Evolutionary conservation across 30 jellyfish, hydroid and myxozoan species (phyloP), one percentile per base, ranked within the genome.

Genomic region (Cassiopea xamachana): DNA sequence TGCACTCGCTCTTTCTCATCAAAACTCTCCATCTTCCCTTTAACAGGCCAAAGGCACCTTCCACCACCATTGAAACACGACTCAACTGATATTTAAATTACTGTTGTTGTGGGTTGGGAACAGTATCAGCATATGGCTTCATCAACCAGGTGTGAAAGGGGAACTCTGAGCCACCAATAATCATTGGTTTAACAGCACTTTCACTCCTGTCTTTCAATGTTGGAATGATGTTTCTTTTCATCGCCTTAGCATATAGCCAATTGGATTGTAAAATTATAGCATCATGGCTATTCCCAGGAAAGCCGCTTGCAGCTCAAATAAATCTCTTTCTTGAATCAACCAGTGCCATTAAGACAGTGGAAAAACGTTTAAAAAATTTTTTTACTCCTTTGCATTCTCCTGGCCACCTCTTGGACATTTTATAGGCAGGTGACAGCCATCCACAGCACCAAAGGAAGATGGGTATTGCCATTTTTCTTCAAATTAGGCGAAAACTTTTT

Each of bases 31-130:
- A 64, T 51, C 97, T 55, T 0, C 94, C 85, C 47, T 71, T 80
- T 46, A 89, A 49, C 19, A 50, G 88, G n/a, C 85, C 19, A 47
- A 45, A 76, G 5, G 73, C 85, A 39, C 93, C 92, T 55, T 89
- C 89, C 7, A 59, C 75, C 43, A 89, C 96, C 93, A 89, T 89
- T 47, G 88, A 14, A 1, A 79, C 87, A 46, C 96, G 43, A 48
- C 92, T 64, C 44, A 80, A 60, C 1, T 87, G 59, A 14, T 85
- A 85, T 64, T 71, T 85, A 59, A 70, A 85, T 46, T 85, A 73
- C 46, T 62, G 0, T 49, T 85, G 89, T 19, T 44, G 27, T 19
- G 78, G 62, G 27, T 79, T 73, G 8, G 58, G 87, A 48, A 70
- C 68, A 7, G 93, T 59, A 85, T 73, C 72, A 44, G 62, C 64